Conservation (phyloP, 2,113 vertebrate species). For the Callopanchax toddi region DNA sequence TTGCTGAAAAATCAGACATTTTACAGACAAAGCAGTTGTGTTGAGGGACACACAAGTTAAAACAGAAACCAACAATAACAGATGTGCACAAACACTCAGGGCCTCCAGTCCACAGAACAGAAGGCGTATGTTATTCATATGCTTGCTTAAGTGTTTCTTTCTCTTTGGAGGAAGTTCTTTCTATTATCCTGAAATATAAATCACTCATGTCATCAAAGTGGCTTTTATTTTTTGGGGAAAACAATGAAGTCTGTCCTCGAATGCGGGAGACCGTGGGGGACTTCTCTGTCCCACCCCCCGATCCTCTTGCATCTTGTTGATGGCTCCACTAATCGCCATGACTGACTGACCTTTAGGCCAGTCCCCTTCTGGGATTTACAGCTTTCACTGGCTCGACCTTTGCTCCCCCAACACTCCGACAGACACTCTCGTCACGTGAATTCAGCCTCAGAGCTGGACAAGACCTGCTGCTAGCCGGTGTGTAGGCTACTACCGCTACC, state of each 20-base stretch:
- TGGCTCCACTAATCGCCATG: conserved; percentile 70
- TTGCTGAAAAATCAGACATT: conserved; percentile 4
- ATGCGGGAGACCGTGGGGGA: conserved; percentile 29
- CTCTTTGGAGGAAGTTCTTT: conserved; percentile 57
- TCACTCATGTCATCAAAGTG: conserved; percentile 53
- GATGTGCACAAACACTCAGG: conserved; percentile 10
- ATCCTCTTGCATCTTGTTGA: conserved; percentile 68
- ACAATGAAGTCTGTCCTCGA: conserved; percentile 68
- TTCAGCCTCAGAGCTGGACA: conserved; percentile 45
- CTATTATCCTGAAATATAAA: conserved; percentile 65
- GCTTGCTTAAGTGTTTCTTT: conserved; percentile 47
- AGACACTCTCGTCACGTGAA: conserved; percentile 69
- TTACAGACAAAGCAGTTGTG: not conserved
- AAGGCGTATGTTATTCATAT: conserved; percentile 32
- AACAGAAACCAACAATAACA: conserved; percentile 6
- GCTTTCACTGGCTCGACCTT: conserved; percentile 76
- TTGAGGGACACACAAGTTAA: not conserved
- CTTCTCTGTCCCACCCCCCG: conserved; percentile 63
- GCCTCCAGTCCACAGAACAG: conserved; percentile 20
- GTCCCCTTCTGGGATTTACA: conserved; percentile 76
- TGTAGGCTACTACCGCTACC: conserved; percentile 59
- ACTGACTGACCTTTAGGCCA: conserved; percentile 74
- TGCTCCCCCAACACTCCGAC: conserved; percentile 66
- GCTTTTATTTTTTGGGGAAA: conserved; percentile 51
- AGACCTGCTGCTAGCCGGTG: conserved; percentile 32